phyloP scores from a whole-genome alignment of 2,888 invertebrate species.

The Papilio demoleus region DNA sequence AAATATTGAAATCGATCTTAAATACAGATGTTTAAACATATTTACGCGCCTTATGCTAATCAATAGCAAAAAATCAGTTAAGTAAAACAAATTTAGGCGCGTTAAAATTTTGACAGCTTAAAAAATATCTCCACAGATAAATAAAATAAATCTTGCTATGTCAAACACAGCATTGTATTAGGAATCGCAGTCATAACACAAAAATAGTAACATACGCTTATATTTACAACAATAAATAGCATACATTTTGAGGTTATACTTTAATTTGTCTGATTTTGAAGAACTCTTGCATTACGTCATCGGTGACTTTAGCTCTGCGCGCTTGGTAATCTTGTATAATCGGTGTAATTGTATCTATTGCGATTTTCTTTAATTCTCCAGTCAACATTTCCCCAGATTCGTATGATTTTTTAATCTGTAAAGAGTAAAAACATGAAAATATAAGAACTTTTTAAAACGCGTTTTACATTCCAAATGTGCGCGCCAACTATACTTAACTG shows the following conservation, averaged over 20 bases:
- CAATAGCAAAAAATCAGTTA: neutral
- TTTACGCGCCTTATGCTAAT: neutral
- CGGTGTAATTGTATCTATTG: constrained; percentile 88
- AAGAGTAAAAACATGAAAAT: no score
- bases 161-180: neutral
- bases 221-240: constrained; percentile 28
- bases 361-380: constrained; percentile 96
- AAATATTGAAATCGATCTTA: neutral
- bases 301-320: constrained; percentile 90
- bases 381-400: constrained; percentile 95
- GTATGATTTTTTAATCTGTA: constrained; percentile 87
- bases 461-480: no score
- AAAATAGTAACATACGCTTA: neutral
- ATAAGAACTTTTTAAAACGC: no score
- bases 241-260: constrained; percentile 62
- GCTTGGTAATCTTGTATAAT: constrained; percentile 93
- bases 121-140: neutral
- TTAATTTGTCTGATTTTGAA: constrained; percentile 92
- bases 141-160: neutral
- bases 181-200: neutral
- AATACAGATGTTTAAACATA: neutral
- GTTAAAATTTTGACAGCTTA: neutral
- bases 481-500: no score
- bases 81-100: neutral
- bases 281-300: constrained; percentile 91